These are phyloP conservation scores for Hirundichthys speculiger DNA, from an alignment of 2,113 vertebrate genomes.

Conservation along the genomic window DNA sequence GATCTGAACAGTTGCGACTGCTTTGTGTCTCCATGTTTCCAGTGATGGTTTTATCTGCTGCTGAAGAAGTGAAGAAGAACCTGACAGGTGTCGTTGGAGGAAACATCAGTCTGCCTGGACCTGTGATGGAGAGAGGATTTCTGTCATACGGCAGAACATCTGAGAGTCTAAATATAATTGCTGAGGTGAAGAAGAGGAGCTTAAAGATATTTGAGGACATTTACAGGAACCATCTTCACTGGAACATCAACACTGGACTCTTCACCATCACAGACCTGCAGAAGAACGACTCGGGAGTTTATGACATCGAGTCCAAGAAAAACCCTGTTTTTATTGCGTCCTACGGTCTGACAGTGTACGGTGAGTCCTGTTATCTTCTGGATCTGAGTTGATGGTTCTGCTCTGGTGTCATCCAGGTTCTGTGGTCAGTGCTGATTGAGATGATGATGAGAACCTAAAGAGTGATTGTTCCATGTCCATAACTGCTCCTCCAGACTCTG, in stretches of 20 bases:
- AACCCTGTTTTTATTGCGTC: rapidly evolving
- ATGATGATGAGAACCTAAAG: background rate
- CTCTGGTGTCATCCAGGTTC: background rate
- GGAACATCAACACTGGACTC: slow-evolving; percentile 6
- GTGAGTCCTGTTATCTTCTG: slow-evolving; percentile 13
- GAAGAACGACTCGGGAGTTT: slow-evolving; percentile 21
- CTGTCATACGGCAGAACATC: background rate
- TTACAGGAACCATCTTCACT: background rate
- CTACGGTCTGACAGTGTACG: slow-evolving; percentile 16
- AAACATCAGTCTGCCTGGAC: slow-evolving; percentile 24
- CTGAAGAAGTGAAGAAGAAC: background rate
- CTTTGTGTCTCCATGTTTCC: background rate
- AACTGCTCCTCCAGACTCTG: background rate
- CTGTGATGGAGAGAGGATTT: background rate
- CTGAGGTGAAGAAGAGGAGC: rapidly evolving
- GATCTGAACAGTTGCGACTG: background rate
- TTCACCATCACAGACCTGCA: slow-evolving; percentile 21
- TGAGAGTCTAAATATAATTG: rapidly evolving
- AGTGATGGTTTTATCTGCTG: slow-evolving; percentile 10
- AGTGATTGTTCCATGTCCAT: background rate
- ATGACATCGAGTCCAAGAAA: background rate
- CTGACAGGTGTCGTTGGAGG: slow-evolving; percentile 13
- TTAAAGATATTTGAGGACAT: rapidly evolving
- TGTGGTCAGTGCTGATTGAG: background rate
- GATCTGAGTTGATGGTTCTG: background rate